A percentile compares a stretch with the other conserved stretches of the same genome.
Evolutionary conservation across 1,140 invertebrate species (phyloP).

Genomic region (Gonatopus flavifemur): DNA sequence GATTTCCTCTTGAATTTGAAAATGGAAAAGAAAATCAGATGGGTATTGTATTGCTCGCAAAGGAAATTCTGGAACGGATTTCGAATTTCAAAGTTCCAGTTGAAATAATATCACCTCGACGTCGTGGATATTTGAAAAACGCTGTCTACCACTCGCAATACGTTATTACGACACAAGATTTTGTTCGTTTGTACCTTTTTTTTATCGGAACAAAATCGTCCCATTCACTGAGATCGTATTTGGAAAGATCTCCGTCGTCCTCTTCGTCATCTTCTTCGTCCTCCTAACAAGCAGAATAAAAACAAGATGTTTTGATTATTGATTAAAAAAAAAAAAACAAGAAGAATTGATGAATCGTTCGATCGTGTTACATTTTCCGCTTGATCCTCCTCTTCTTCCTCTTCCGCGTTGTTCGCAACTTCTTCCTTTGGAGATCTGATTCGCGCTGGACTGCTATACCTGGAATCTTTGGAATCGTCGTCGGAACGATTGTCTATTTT

Average conservation of each 20-base stretch:
- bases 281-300: slow-evolving; percentile 15
- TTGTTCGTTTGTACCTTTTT: slow-evolving; percentile 48
- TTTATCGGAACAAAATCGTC: slow-evolving; percentile 59
- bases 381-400: slow-evolving; percentile 18
- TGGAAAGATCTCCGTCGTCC: slow-evolving; percentile 77
- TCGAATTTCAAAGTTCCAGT: too few relatives aligned
- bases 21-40: too few relatives aligned
- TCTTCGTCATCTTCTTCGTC: slow-evolving; percentile 63
- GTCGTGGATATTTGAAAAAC: too few relatives aligned
- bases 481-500: slow-evolving; percentile 55
- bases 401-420: slow-evolving; percentile 35
- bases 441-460: slow-evolving; percentile 44
- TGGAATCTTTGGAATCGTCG: slow-evolving; percentile 51
- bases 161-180: too few relatives aligned
- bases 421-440: slow-evolving; percentile 50
- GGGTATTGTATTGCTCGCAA: too few relatives aligned
- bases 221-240: slow-evolving; percentile 79
- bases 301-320: background rate
- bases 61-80: too few relatives aligned
- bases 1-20: too few relatives aligned
- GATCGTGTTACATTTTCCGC: slow-evolving; percentile 16
- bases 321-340: slow-evolving; percentile 2
- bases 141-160: too few relatives aligned
- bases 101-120: too few relatives aligned
- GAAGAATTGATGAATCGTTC: background rate